Percentiles rank a stretch among this genome's conserved stretches.
These are phyloP conservation scores for Strigamia crassipes DNA, from an alignment of 2,888 invertebrate species.

Conservation along the genomic window DNA sequence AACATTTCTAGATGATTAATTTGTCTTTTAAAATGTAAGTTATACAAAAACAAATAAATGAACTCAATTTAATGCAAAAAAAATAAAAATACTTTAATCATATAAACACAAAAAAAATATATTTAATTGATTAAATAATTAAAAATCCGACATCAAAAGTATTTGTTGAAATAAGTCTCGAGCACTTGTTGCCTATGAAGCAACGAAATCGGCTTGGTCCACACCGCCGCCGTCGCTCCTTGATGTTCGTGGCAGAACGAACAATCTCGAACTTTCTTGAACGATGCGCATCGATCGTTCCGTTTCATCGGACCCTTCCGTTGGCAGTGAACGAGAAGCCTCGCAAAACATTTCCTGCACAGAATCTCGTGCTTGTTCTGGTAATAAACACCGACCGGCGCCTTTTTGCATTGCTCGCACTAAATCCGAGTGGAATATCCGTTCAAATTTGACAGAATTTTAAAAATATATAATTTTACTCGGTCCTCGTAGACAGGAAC, in stretches of 20 bases:
- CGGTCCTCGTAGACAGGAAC: neutral
- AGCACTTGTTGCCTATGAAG: slow-evolving; percentile 1
- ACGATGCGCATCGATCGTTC: neutral
- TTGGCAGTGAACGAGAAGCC: neutral
- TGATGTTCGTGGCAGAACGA: slow-evolving; percentile 25
- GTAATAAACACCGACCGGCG: slow-evolving; percentile 3
- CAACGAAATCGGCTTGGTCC: neutral
- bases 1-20: neutral
- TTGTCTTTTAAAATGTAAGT: neutral
- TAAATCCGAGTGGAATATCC: neutral
- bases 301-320: neutral
- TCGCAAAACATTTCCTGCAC: neutral
- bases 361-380: neutral
- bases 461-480: neutral
- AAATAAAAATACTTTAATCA: too few relatives aligned
- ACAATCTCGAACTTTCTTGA: slow-evolving; percentile 24
- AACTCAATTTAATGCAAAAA: neutral
- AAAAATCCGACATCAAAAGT: neutral
- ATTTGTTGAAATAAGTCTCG: slow-evolving; percentile 10
- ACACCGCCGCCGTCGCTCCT: neutral
- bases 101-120: neutral
- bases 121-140: neutral
- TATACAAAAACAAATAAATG: slow-evolving; percentile 6
- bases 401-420: neutral
- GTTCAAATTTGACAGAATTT: neutral